Evolutionary conservation across 2,888 invertebrate genomes (phyloP), one percentile per base, ranked within the genome.

Genomic region (Plebejus melissa): DNA sequence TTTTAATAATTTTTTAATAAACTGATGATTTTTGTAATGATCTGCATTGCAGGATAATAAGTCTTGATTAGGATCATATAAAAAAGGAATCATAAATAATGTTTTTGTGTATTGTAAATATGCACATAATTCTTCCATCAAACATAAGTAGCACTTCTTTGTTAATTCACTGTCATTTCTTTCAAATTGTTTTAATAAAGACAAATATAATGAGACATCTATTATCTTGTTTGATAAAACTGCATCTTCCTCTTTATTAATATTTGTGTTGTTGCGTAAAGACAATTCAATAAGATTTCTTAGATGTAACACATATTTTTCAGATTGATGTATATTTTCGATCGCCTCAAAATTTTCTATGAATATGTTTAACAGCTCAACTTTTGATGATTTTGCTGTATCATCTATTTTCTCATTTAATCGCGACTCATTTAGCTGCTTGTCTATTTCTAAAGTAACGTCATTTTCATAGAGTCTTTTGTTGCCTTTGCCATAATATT

Each of bases 401-500:
- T 65, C 22, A 32, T 65, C 32, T 32, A 65, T 13, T 65, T 11
- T 65, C 13, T 65, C 11, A 65, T 13, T 65, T 65, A 65, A 36
- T 36, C 32, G 65, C 4, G 85, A 80, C 76, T 82, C 80, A 32
- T 82, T 81, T 41, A 90, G 80, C 54, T 87, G 77, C 57, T 76
- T 82, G 36, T 77, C 76, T 5, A 88, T 82, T 4, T 84, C 84
- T 57, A 79, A 80, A 79, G 83, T 83, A 4, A 90, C 79, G 77
- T 86, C 81, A 77, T 85, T 79, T 78, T 85, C 87, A 74, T 90
- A 90, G 36, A 13, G 81, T 81, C 74, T 80, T 86, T 77, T 88
- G 87, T 77, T 85, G 83, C 77, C 78, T 82, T 28, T 88, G 82
- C 2, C 13, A 36, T 65, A 32, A 65, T 65, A 86, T 69, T 82